A percentile compares a stretch with the other conserved stretches of the same genome.
Conservation (phyloP, 2,797 vertebrate genomes). For the Aulostomus chinensis region DNA sequence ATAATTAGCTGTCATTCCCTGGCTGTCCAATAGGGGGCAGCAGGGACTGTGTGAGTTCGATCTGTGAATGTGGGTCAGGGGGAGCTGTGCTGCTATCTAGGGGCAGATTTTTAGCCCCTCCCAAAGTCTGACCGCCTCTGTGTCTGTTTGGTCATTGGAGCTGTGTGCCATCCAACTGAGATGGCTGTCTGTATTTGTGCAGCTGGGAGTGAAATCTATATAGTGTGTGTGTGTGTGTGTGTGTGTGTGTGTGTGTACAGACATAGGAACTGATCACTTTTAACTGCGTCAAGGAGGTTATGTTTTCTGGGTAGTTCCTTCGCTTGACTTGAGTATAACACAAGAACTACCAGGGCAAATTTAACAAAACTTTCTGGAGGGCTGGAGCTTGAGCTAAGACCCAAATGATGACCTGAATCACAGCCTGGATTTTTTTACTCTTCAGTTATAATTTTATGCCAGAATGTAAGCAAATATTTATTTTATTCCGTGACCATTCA, state of each 20-base stretch:
- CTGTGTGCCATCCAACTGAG: slow-evolving; percentile 52
- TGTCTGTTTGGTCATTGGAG: slow-evolving; percentile 60
- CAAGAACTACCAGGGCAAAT: too few species aligned
- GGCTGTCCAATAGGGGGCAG: slow-evolving; percentile 60
- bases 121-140: slow-evolving; percentile 50
- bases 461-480: too few species aligned
- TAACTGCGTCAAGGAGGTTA: too few species aligned
- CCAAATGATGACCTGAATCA: too few species aligned
- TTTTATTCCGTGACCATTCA: too few species aligned
- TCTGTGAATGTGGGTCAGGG: slow-evolving; percentile 67
- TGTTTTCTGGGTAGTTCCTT: too few species aligned
- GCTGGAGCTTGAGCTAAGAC: too few species aligned
- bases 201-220: slow-evolving; percentile 70
- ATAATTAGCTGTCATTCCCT: slow-evolving; percentile 3
- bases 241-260: slow-evolving; percentile 5
- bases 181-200: slow-evolving; percentile 68
- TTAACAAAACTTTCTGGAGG: too few species aligned
- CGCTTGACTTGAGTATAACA: too few species aligned
- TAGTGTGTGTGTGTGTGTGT: neutral
- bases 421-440: too few species aligned
- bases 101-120: slow-evolving; percentile 54
- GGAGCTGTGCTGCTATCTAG: slow-evolving; percentile 47
- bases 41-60: slow-evolving; percentile 12
- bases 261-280: slow-evolving; percentile 13
- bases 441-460: too few species aligned